phyloP scores from a whole-genome alignment of 2,113 vertebrate species.

The Caracal caracal region DNA sequence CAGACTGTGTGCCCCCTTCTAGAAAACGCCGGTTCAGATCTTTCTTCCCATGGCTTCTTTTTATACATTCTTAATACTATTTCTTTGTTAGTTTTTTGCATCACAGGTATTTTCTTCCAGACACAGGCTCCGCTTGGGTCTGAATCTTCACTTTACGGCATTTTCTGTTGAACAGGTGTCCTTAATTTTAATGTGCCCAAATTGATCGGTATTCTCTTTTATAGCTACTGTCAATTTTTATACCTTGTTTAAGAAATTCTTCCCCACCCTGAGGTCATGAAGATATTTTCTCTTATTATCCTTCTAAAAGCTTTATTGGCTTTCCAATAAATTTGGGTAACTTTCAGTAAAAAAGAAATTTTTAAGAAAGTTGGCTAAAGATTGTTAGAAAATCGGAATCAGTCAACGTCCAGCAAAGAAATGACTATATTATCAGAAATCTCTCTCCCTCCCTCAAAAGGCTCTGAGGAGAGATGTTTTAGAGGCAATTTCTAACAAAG shows the following conservation, averaged over 20 bases:
- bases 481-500: not conserved
- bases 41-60: not conserved
- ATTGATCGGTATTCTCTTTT: not conserved
- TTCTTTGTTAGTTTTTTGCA: not conserved
- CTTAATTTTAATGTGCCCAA: not conserved
- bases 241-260: not conserved
- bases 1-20: not conserved
- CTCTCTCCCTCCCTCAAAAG: not conserved
- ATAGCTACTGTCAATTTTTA: not conserved
- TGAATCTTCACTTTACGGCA: too few relatives aligned
- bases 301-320: not conserved
- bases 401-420: not conserved
- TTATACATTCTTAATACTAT: not conserved
- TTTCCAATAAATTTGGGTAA: conserved; percentile 20
- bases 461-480: not conserved
- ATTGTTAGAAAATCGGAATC: not conserved
- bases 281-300: conserved; percentile 12
- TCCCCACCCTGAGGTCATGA: not conserved
- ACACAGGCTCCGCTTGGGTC: not conserved
- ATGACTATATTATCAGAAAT: not conserved
- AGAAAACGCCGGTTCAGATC: not conserved
- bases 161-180: not conserved
- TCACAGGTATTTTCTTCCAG: not conserved
- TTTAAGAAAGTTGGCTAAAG: not conserved
- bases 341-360: not conserved